A percentile compares a stretch with the other conserved stretches of the same genome.
These are phyloP conservation scores for Malurus melanocephalus DNA, from an alignment of 2,113 vertebrate genomes.

Conservation along the genomic window DNA sequence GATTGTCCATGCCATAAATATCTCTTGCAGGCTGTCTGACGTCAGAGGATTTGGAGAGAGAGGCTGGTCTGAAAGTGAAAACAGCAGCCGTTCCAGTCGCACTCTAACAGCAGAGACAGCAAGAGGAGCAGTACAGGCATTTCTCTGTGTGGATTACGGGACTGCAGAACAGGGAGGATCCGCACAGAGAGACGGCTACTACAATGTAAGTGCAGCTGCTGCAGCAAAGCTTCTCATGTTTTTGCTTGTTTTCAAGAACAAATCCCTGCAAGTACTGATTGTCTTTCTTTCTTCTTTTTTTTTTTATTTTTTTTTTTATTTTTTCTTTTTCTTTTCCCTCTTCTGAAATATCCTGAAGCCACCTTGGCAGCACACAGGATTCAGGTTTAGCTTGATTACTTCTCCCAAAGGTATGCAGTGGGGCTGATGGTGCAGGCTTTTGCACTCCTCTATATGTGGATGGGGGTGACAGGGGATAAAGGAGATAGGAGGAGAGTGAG, in stretches of 20 bases:
- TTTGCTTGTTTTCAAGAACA: constrained; percentile 10
- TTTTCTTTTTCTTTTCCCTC: not conserved
- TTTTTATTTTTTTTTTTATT: too few relatives aligned
- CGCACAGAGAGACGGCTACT: not conserved
- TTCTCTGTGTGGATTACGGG: constrained; percentile 45
- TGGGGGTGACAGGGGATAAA: not conserved
- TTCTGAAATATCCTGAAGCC: not conserved
- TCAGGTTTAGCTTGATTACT: constrained; percentile 10
- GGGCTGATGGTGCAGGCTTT: not conserved
- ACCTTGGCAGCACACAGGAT: not conserved
- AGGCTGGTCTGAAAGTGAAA: constrained; percentile 65
- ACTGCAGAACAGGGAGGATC: constrained; percentile 32
- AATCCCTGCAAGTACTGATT: not conserved
- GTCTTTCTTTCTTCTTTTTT: not conserved
- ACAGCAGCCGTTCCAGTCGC: constrained; percentile 47
- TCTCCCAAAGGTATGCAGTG: constrained; percentile 23
- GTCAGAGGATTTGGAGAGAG: constrained; percentile 64
- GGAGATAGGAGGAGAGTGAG: not conserved
- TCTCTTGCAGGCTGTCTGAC: constrained; percentile 68
- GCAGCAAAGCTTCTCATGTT: not conserved
- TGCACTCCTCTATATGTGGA: not conserved
- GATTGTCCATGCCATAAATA: constrained; percentile 70
- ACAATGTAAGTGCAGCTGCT: constrained; percentile 58
- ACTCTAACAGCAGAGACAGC: not conserved
- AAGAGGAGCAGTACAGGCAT: not conserved